These are phyloP conservation scores for Ethmia dodecea DNA, from an alignment of 2,888 invertebrate species.

Conservation along the genomic window DNA sequence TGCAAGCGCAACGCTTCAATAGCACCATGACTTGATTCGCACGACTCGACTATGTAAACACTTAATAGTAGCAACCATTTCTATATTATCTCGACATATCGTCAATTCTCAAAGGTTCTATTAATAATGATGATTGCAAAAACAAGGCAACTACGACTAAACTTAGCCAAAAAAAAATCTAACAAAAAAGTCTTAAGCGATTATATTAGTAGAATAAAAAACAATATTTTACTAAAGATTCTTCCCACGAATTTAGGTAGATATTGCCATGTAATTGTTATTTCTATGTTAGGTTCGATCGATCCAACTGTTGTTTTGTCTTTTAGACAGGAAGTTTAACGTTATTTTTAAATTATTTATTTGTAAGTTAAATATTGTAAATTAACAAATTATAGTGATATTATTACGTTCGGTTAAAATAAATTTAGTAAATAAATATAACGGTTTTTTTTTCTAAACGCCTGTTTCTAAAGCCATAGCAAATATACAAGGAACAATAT, in stretches of 20 bases:
- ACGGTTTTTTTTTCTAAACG: neutral
- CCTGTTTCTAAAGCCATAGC: neutral
- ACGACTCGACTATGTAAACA: slow-evolving; percentile 27
- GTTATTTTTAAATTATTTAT: slow-evolving; percentile 75
- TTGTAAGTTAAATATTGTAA: slow-evolving; percentile 71
- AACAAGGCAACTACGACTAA: slow-evolving; percentile 6
- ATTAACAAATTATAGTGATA: slow-evolving; percentile 71
- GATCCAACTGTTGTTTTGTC: slow-evolving; percentile 62
- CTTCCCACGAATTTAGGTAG: neutral
- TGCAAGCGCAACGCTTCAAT: slow-evolving; percentile 59
- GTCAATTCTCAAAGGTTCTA: slow-evolving; percentile 33
- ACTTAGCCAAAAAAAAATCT: slow-evolving; percentile 5
- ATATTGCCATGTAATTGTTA: slow-evolving; percentile 26
- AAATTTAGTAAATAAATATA: slow-evolving; percentile 17
- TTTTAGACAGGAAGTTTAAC: slow-evolving; percentile 52
- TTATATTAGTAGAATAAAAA: neutral
- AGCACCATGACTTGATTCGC: slow-evolving; percentile 54
- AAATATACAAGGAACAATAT: no score
- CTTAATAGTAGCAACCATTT: slow-evolving; percentile 44
- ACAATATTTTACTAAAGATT: no score
- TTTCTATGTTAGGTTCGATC: slow-evolving; percentile 41
- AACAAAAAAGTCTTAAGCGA: slow-evolving; percentile 3
- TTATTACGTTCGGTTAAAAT: slow-evolving; percentile 49
- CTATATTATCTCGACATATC: slow-evolving; percentile 44
- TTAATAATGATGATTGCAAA: neutral